phyloP scores from a whole-genome alignment of 2,888 invertebrate species.

The Agonopterix arenella region DNA sequence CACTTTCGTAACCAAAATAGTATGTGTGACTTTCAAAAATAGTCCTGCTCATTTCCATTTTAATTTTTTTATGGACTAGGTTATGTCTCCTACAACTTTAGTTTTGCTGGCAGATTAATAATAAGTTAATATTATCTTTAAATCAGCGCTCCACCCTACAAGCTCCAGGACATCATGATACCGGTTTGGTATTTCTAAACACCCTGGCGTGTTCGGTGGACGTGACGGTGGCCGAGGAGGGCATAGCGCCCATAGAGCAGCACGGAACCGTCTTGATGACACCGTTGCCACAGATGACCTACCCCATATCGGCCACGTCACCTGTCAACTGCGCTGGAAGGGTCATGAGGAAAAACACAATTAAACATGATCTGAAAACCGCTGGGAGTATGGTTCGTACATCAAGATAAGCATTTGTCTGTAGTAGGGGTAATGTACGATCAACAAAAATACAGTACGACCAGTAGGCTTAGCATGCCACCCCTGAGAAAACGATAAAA shows the following conservation, averaged over 20 bases:
- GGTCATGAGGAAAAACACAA: constrained; percentile 35
- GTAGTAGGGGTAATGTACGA: no score
- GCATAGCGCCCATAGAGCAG: constrained; percentile 43
- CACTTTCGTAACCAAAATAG: no score
- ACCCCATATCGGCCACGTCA: constrained; percentile 33
- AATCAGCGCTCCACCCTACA: constrained; percentile 60
- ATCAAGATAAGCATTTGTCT: not conserved
- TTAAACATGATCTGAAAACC: constrained; percentile 37
- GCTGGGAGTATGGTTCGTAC: constrained; percentile 46
- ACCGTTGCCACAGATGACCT: constrained; percentile 41
- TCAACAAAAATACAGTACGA: no score
- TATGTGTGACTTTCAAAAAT: no score
- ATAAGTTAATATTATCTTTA: no score
- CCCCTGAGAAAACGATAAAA: no score
- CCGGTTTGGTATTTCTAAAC: constrained; percentile 80
- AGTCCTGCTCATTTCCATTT: no score
- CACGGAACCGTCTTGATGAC: constrained; percentile 57
- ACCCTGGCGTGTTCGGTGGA: constrained; percentile 77
- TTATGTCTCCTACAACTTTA: no score
- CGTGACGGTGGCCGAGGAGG: constrained; percentile 42
- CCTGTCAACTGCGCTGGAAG: constrained; percentile 49
- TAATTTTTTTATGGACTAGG: no score
- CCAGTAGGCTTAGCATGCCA: no score
- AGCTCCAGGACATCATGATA: constrained; percentile 49
- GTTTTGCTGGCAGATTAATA: no score